Conservation (phyloP, 2,797 vertebrate genomes). For the Centropyge bicolor region DNA sequence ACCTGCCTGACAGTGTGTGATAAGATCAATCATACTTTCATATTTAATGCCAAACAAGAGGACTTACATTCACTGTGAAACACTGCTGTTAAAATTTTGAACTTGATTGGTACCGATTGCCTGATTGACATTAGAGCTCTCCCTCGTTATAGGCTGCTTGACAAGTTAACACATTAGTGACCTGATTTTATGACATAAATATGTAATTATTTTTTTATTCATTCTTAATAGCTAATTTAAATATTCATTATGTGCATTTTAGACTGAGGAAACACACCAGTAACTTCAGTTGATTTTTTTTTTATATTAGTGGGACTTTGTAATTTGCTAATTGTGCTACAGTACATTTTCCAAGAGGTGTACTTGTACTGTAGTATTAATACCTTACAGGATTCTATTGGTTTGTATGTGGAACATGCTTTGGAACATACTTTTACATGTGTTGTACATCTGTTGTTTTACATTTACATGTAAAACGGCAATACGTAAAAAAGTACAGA, state of each 20-base stretch:
- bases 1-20: constrained; percentile 26
- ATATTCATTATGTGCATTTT: neutral
- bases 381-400: neutral
- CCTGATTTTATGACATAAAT: constrained; percentile 18
- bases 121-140: constrained; percentile 9
- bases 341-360: neutral
- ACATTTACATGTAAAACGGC: neutral
- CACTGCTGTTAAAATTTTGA: constrained; percentile 14
- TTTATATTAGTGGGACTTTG: neutral
- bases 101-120: constrained; percentile 1
- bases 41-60: constrained; percentile 32
- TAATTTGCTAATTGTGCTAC: neutral
- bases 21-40: constrained; percentile 36
- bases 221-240: neutral
- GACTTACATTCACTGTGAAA: neutral
- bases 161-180: neutral
- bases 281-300: neutral
- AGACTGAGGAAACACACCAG: constrained; percentile 1
- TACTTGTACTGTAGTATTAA: neutral
- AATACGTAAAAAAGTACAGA: neutral
- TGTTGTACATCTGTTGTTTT: constrained; percentile 9
- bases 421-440: neutral
- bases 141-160: constrained; percentile 6
- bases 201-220: neutral
- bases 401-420: neutral